Evolutionary conservation across 2,797 vertebrate species (phyloP), one percentile per base, ranked within the genome.

Genomic region (Kryptopterus vitreolus): DNA sequence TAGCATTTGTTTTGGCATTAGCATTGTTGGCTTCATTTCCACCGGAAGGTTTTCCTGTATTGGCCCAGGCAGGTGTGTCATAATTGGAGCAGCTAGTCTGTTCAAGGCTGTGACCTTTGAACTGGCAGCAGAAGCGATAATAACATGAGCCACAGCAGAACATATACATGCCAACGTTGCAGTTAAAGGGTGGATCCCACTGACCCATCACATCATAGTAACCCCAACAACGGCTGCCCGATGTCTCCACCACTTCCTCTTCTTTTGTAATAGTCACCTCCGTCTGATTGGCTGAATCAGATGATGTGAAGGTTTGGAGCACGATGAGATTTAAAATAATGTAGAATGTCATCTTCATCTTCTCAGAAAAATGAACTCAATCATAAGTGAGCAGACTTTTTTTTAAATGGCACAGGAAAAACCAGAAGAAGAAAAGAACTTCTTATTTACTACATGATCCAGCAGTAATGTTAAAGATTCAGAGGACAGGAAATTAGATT

Each of bases 141-240:
- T 95, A 97, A 85, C 98, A 99, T 83, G 98, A 99, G 72, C 98
- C 98, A 12, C 98, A 99, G 89, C 98, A 99, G 92, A 97, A 98
- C 85, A 93, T 92, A 89, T 98, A 99, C 90, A 96, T 94, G 58
- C 96, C 96, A 0, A 93, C 95, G 81, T 96, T 98, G 88, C 98
- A 99, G 90, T 97, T 98, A 90, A 99, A 98, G 1, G 97, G 95
- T 0, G 96, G 96, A 87, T 99, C 97, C 96, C 96, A 99, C 82
- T 99, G 98, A 66, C 98, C 98, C 97, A 98, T 98, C 88, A 98
- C 97, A 62, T 99, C 98, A 63, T 97, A 99, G 91, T 99, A 99
- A 77, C 98, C 97, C 87, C 95, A 93, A 88, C 98, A 99, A 74
- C 95, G 94, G 87, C 95, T 96, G 13, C 83, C 84, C 1, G 0